Evolutionary conservation across 2,888 invertebrate species (phyloP).

Genomic region (Eilema caniola): DNA sequence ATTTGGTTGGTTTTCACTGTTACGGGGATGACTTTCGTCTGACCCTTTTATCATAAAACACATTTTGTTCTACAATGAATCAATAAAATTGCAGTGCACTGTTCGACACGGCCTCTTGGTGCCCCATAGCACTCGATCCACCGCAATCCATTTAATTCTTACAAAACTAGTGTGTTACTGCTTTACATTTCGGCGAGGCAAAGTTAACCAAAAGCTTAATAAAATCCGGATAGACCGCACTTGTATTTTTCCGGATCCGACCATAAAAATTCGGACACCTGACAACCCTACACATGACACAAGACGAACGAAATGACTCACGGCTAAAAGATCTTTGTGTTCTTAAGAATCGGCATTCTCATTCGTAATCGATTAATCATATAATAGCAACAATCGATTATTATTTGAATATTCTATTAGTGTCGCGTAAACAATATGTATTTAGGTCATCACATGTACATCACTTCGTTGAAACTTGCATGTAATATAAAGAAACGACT

Average conservation of each 20-base stretch:
- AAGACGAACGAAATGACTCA: conserved; percentile 31
- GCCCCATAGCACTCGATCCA: too few relatives aligned
- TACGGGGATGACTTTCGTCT: too few relatives aligned
- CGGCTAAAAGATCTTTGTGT: conserved; percentile 28
- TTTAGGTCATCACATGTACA: conserved; percentile 14
- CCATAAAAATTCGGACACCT: neutral
- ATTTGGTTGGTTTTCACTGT: too few relatives aligned
- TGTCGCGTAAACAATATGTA: conserved; percentile 7
- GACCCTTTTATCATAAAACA: too few relatives aligned
- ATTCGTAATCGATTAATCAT: conserved; percentile 6
- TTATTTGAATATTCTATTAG: conserved; percentile 16
- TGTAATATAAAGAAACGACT: neutral
- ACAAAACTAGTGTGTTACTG: too few relatives aligned
- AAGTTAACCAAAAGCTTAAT: too few relatives aligned
- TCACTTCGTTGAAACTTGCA: neutral
- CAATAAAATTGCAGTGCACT: too few relatives aligned
- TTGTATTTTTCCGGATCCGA: neutral
- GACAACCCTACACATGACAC: conserved; percentile 32
- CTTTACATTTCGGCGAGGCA: too few relatives aligned
- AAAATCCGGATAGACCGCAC: too few relatives aligned
- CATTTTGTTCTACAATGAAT: too few relatives aligned
- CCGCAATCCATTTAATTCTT: too few relatives aligned
- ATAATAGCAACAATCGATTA: conserved; percentile 17
- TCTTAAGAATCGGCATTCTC: conserved; percentile 30
- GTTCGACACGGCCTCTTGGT: too few relatives aligned